A percentile compares a stretch with the other conserved stretches of the same genome.
phyloP scores from a whole-genome alignment of 2,888 invertebrate genomes.

The Hipparchia sbordonii region DNA sequence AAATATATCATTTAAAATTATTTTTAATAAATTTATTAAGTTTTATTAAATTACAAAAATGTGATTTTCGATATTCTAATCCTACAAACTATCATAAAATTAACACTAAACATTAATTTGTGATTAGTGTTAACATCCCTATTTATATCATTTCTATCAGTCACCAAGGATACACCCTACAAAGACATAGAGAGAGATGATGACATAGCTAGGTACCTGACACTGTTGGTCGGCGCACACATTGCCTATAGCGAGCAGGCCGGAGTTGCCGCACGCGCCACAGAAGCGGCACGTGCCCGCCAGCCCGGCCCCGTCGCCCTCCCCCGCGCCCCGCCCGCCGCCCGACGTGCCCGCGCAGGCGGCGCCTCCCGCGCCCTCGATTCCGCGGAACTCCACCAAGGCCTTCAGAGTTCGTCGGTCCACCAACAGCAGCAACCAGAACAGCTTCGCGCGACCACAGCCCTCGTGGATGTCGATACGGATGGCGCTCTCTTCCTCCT shows the following conservation, averaged over 20 bases:
- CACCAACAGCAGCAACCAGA: constrained; percentile 96
- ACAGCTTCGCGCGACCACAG: constrained; percentile 97
- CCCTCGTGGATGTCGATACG: constrained; percentile 98
- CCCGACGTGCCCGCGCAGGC: constrained; percentile 43
- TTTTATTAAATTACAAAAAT: no score
- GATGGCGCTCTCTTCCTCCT: constrained; percentile 97
- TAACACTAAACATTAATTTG: no score
- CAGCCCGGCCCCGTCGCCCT: constrained; percentile 60
- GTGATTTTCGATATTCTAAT: no score
- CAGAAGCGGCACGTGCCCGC: constrained; percentile 95
- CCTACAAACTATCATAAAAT: no score
- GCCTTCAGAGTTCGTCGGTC: constrained; percentile 96
- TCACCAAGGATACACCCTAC: no score
- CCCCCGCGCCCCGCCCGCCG: constrained; percentile 44
- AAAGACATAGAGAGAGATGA: no score
- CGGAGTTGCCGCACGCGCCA: constrained; percentile 91
- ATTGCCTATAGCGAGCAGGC: constrained; percentile 94
- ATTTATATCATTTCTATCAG: no score
- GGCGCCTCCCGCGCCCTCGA: constrained; percentile 65
- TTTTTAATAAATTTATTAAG: no score
- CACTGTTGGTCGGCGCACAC: constrained; percentile 97
- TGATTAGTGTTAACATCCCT: no score
- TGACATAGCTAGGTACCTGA: constrained; percentile 83
- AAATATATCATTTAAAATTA: no score
- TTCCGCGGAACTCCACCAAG: constrained; percentile 93